phyloP scores from a whole-genome alignment of 2,113 vertebrate genomes.

The Coracopsis vasa region DNA sequence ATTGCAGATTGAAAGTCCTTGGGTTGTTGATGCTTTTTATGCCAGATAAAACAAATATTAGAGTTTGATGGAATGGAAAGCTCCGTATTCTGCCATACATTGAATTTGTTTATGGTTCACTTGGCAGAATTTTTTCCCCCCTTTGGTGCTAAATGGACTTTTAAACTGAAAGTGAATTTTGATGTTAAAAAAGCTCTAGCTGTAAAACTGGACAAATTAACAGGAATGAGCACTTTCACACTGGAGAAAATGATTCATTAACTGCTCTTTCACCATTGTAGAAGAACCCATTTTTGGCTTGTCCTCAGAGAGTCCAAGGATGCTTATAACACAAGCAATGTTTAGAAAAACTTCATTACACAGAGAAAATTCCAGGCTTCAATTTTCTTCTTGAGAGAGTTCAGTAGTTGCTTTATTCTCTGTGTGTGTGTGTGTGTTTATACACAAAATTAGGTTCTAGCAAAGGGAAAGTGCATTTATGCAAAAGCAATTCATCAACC shows the following conservation, averaged over 20 bases:
- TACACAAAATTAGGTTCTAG: constrained; percentile 77
- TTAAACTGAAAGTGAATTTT: constrained; percentile 68
- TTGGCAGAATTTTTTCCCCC: neutral
- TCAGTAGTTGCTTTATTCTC: constrained; percentile 66
- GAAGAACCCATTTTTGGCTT: constrained; percentile 67
- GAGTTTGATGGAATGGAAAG: neutral
- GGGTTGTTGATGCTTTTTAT: neutral
- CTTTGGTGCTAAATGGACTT: constrained; percentile 51
- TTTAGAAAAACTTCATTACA: constrained; percentile 77
- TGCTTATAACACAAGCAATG: constrained; percentile 68
- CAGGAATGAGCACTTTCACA: constrained; percentile 64
- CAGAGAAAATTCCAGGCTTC: constrained; percentile 73
- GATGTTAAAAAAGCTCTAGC: constrained; percentile 27
- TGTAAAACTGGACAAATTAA: constrained; percentile 68
- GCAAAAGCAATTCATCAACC: constrained; percentile 86
- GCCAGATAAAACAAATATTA: constrained; percentile 33
- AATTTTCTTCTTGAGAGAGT: constrained; percentile 79
- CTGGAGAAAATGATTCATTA: constrained; percentile 74
- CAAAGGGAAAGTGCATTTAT: constrained; percentile 80
- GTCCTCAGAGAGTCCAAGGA: constrained; percentile 66
- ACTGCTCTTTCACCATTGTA: constrained; percentile 59
- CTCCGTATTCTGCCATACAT: neutral
- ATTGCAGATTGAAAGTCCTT: constrained; percentile 12
- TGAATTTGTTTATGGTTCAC: constrained; percentile 47
- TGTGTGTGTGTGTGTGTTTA: neutral